Evolutionary conservation across 2,797 vertebrate genomes (phyloP).

Genomic region (Neosilurus hyrtlii): DNA sequence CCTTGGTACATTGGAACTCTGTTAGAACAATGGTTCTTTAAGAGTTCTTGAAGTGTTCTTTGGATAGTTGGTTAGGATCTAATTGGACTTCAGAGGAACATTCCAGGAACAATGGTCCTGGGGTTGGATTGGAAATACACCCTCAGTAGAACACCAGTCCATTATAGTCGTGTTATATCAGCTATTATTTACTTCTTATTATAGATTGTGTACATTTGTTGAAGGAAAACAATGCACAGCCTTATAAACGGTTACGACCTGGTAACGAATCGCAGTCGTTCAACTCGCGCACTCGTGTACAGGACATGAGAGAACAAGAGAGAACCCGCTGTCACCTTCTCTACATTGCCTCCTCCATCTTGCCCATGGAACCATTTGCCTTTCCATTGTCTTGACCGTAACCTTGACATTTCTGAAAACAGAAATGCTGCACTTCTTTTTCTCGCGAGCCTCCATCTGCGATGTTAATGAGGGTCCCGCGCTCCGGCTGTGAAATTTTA

Average conservation of each 20-base stretch:
- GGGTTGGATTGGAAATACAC: neutral
- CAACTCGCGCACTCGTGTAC: neutral
- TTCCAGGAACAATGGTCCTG: neutral
- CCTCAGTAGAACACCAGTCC: neutral
- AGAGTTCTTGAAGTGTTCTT: neutral
- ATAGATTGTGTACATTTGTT: no score
- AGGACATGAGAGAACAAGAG: neutral
- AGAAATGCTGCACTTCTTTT: constrained; percentile 7
- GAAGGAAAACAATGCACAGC: neutral
- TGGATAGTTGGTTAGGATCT: neutral
- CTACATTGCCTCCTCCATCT: constrained; percentile 1
- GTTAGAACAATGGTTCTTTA: neutral
- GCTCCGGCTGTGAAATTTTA: constrained; percentile 51
- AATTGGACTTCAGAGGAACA: neutral
- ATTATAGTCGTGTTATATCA: neutral
- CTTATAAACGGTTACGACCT: neutral
- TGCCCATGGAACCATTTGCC: neutral
- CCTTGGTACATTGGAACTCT: neutral
- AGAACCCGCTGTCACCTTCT: neutral
- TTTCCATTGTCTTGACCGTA: constrained; percentile 23
- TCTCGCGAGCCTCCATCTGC: constrained; percentile 25
- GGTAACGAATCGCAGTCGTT: neutral
- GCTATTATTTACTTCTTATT: neutral
- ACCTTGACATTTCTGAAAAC: constrained; percentile 44
- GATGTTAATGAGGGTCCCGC: constrained; percentile 47